phyloP scores from a whole-genome alignment of 2,888 invertebrate genomes.

The Prenolepis imparis region DNA sequence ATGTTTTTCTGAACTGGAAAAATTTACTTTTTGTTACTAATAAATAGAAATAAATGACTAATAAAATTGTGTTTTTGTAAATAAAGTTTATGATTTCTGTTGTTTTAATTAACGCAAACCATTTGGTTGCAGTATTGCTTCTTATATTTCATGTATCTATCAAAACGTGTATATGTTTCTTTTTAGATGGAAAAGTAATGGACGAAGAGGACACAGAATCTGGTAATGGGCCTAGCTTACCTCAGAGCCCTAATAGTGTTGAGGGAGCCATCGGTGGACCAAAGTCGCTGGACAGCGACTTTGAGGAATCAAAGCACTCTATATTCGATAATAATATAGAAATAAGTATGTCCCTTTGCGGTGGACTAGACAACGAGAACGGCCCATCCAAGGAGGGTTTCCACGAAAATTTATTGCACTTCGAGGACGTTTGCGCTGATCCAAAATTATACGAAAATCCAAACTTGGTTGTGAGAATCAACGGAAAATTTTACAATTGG shows the following conservation, averaged over 20 bases:
- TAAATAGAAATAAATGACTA: conserved; percentile 4
- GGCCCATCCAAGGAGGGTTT: conserved; percentile 89
- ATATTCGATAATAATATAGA: conserved; percentile 86
- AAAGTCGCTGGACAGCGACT: conserved; percentile 93
- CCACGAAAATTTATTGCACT: conserved; percentile 87
- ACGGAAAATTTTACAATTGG: conserved; percentile 97
- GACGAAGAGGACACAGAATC: conserved; percentile 98
- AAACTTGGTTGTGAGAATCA: conserved; percentile 94
- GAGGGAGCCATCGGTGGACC: conserved; percentile 91
- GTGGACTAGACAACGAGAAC: conserved; percentile 88
- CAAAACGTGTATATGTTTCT: not conserved
- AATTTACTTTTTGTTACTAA: not conserved
- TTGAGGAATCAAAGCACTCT: conserved; percentile 90
- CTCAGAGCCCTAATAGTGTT: conserved; percentile 96
- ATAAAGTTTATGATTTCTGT: conserved; percentile 11
- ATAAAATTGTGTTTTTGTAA: conserved; percentile 15
- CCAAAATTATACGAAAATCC: conserved; percentile 92
- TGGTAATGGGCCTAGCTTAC: conserved; percentile 97
- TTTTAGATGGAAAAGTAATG: conserved; percentile 85
- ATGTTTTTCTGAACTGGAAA: not conserved
- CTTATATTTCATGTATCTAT: conserved; percentile 25
- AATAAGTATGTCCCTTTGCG: conserved; percentile 93
- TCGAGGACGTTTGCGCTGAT: conserved; percentile 89
- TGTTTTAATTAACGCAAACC: conserved; percentile 1
- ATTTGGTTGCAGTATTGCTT: not conserved